A percentile compares a stretch with the other conserved stretches of the same genome.
Evolutionary conservation across 2,113 vertebrate species (phyloP).

Genomic region (Osmerus mordax): DNA sequence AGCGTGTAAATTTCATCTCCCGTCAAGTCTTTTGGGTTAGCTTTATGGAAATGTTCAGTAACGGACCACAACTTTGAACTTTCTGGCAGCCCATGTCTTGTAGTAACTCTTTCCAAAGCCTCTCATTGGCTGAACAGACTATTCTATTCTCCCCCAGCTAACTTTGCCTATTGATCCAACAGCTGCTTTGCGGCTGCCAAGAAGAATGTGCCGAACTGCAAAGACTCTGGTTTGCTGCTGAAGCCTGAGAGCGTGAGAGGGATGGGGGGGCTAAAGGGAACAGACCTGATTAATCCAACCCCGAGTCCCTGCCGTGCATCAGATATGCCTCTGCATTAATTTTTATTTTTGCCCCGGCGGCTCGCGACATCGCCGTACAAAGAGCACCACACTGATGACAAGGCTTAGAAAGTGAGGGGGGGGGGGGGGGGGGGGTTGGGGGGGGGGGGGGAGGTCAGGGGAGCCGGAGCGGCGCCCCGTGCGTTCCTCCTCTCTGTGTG

Average conservation of each 20-base stretch:
- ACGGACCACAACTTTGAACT: conserved; percentile 62
- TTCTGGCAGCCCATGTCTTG: conserved; percentile 56
- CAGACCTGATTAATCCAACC: conserved; percentile 68
- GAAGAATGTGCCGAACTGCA: conserved; percentile 63
- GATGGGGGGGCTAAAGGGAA: conserved; percentile 43
- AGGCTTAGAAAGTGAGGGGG: conserved; percentile 67
- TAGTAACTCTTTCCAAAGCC: conserved; percentile 66
- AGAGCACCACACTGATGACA: conserved; percentile 67
- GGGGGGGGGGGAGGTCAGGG: conserved; percentile 64
- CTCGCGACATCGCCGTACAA: conserved; percentile 67
- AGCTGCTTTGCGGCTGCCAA: conserved; percentile 67
- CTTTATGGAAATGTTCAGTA: conserved; percentile 68
- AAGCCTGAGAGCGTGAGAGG: conserved; percentile 57
- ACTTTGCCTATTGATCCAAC: conserved; percentile 71
- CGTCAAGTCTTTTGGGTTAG: conserved; percentile 61
- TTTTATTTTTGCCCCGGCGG: conserved; percentile 43
- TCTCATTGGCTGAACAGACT: conserved; percentile 51
- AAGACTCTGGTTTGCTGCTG: conserved; percentile 65
- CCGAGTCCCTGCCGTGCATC: conserved; percentile 56
- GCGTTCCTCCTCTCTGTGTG: conserved; percentile 55
- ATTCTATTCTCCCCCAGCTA: conserved; percentile 36
- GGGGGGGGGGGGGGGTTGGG: conserved; percentile 61
- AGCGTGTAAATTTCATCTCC: conserved; percentile 56
- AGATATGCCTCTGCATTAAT: conserved; percentile 59
- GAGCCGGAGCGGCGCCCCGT: conserved; percentile 50